Evolutionary conservation across 2,113 vertebrate species (phyloP).

Genomic region (Tyrannus savana): DNA sequence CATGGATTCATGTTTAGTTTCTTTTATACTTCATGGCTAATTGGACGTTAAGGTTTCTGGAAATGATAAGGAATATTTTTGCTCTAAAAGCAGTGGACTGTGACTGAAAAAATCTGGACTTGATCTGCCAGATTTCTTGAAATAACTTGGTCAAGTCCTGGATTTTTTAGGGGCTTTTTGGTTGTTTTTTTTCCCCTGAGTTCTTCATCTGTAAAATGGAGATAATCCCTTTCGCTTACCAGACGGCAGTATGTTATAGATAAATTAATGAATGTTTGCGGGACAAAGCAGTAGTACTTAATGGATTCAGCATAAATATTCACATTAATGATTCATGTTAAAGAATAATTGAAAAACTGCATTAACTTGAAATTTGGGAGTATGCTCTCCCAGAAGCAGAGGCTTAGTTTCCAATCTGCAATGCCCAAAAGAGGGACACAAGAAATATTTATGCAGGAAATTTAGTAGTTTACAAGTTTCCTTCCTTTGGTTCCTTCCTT

Average conservation of each 20-base stretch:
- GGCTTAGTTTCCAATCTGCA: neutral
- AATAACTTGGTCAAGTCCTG: neutral
- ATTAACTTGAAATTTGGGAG: neutral
- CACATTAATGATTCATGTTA: constrained; percentile 12
- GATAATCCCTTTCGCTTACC: neutral
- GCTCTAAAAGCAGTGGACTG: neutral
- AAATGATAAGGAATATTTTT: neutral
- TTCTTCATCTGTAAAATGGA: constrained; percentile 2
- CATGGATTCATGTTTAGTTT: neutral
- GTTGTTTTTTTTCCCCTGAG: neutral
- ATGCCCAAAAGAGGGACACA: neutral
- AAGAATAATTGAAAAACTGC: neutral
- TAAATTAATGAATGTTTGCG: neutral
- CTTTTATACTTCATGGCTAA: neutral
- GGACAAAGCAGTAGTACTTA: neutral
- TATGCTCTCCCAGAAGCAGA: neutral
- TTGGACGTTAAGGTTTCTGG: neutral
- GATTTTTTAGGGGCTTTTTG: neutral
- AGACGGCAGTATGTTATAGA: neutral
- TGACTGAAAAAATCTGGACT: neutral
- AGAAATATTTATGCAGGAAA: constrained; percentile 56
- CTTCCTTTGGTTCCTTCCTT: constrained; percentile 62
- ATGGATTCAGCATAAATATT: neutral
- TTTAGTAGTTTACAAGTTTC: constrained; percentile 58
- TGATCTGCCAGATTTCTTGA: neutral